phyloP scores from a whole-genome alignment of 2,797 vertebrate genomes.

The Myiothlypis coronata region DNA sequence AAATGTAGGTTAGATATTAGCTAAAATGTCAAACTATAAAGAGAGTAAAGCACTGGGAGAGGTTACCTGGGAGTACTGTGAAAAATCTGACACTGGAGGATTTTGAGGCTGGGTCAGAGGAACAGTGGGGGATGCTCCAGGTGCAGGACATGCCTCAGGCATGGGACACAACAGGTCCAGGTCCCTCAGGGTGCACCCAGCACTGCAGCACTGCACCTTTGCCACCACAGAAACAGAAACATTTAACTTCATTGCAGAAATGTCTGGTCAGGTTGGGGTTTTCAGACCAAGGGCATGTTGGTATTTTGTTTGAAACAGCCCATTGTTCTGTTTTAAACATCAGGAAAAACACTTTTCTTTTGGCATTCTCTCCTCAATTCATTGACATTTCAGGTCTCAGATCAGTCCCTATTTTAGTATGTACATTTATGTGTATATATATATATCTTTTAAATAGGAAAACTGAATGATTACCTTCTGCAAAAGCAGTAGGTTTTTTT shows the following conservation, averaged over 20 bases:
- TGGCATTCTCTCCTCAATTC: background rate
- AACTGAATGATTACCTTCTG: accelerated
- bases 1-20: conserved; percentile 59
- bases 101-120: conserved; percentile 16
- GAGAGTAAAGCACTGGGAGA: conserved; percentile 50
- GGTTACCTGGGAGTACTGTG: conserved; percentile 21
- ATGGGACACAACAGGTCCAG: accelerated
- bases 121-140: background rate
- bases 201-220: accelerated
- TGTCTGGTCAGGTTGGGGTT: background rate
- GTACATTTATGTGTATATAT: no score
- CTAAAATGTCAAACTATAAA: conserved; percentile 65
- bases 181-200: background rate
- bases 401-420: background rate
- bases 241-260: background rate
- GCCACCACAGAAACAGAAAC: accelerated
- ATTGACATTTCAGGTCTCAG: background rate
- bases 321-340: background rate
- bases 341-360: background rate
- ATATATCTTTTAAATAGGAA: background rate
- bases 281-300: background rate
- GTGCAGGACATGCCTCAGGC: background rate
- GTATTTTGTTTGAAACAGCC: background rate
- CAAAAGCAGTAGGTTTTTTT: background rate
- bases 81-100: conserved; percentile 27